Percentiles rank a stretch among this genome's conserved stretches.
These are phyloP conservation scores for Hipparchia sbordonii DNA, from an alignment of 2,888 invertebrate genomes.

Conservation along the genomic window DNA sequence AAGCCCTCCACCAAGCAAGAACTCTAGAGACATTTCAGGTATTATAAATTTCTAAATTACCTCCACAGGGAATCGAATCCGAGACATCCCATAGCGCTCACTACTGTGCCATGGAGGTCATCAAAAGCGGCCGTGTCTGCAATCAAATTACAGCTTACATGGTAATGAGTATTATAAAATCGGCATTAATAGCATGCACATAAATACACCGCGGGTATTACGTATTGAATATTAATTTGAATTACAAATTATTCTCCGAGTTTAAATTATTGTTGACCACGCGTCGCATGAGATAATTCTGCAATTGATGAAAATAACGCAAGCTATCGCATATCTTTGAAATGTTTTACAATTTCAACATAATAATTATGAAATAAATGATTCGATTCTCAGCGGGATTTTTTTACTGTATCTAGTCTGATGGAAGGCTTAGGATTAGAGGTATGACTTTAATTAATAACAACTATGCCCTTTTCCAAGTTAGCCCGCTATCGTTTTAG, in stretches of 20 bases:
- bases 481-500: no score
- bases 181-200: background rate
- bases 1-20: no score
- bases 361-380: background rate
- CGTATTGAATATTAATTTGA: slow-evolving; percentile 6
- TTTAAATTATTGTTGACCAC: background rate
- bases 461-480: no score
- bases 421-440: no score
- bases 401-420: no score
- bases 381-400: no score
- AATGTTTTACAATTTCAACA: background rate
- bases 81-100: no score
- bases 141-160: background rate
- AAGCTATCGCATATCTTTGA: background rate
- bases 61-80: no score
- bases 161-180: background rate
- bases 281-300: background rate
- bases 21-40: no score
- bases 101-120: no score
- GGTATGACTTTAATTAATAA: no score
- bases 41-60: no score
- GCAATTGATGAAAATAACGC: background rate
- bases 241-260: background rate
- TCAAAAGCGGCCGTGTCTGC: background rate
- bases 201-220: background rate